phyloP scores from a whole-genome alignment of 1,140 invertebrate genomes.

The Elymnias hypermnestra region DNA sequence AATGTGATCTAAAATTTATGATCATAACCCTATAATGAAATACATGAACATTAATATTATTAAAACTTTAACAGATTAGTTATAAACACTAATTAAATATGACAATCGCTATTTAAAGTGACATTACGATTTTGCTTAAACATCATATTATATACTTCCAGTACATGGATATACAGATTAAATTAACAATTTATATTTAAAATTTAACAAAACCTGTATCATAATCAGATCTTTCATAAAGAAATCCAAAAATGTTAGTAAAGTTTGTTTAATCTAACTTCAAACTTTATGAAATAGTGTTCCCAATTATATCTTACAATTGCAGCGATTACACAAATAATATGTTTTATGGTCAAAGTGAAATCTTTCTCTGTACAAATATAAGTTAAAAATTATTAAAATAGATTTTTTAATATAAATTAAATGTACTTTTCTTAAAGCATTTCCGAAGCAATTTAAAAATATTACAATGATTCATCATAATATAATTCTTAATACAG shows the following conservation, averaged over 20 bases:
- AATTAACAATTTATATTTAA: too few species aligned
- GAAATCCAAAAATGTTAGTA: background rate
- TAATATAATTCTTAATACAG: too few species aligned
- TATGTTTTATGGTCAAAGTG: too few species aligned
- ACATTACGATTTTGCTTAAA: slow-evolving; percentile 25
- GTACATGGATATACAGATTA: background rate
- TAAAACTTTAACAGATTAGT: slow-evolving; percentile 20
- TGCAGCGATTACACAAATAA: background rate
- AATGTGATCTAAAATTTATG: slow-evolving; percentile 10
- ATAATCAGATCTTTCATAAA: too few species aligned
- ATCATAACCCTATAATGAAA: slow-evolving; percentile 9
- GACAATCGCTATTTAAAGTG: slow-evolving; percentile 22
- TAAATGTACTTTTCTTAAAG: too few species aligned
- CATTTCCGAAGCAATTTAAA: too few species aligned
- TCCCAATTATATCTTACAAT: slow-evolving; percentile 5
- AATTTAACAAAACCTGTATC: background rate
- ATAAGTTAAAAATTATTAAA: too few species aligned
- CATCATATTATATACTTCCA: slow-evolving; percentile 9
- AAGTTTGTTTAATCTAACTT: slow-evolving; percentile 6
- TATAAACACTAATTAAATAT: slow-evolving; percentile 21
- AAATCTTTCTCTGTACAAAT: too few species aligned
- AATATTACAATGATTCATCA: too few species aligned
- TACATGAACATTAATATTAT: slow-evolving; percentile 17
- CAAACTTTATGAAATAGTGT: slow-evolving; percentile 1
- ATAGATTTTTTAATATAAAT: too few species aligned